Conservation (phyloP, 2,888 invertebrate species). For the Drosophila setosimentum region DNA sequence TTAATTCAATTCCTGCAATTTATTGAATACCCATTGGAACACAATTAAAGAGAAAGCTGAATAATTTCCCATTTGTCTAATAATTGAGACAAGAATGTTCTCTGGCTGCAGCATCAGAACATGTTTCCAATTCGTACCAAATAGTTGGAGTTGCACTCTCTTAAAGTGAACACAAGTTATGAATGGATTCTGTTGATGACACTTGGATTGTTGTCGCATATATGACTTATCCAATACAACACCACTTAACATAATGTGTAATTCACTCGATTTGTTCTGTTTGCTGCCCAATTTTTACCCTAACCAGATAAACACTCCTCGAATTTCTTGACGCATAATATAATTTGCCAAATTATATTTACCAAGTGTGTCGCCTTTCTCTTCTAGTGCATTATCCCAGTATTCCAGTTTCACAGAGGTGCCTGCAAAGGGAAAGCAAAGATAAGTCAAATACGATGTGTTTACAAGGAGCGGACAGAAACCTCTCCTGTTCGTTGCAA, state of each 20-base stretch:
- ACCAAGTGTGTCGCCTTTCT: constrained; percentile 25
- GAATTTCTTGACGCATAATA: background rate
- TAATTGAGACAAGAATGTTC: constrained; percentile 14
- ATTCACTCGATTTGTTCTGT: constrained; percentile 31
- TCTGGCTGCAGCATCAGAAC: constrained; percentile 14
- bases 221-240: background rate
- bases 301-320: constrained; percentile 2
- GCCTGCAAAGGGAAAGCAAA: constrained; percentile 39
- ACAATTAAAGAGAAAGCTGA: constrained; percentile 2
- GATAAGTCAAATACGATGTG: constrained; percentile 11
- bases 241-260: constrained; percentile 20
- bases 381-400: constrained; percentile 39
- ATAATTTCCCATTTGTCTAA: constrained; percentile 18
- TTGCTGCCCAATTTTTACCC: constrained; percentile 23
- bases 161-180: constrained; percentile 6
- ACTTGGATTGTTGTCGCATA: constrained; percentile 24
- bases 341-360: constrained; percentile 38
- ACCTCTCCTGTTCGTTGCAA: background rate
- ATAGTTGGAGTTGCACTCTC: background rate
- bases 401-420: constrained; percentile 6
- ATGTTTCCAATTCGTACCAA: constrained; percentile 19
- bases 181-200: constrained; percentile 23
- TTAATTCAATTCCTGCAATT: constrained; percentile 46
- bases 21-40: constrained; percentile 34
- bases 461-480: background rate